These are phyloP conservation scores for Falco punctatus DNA, from an alignment of 2,113 vertebrate species.

Conservation along the genomic window DNA sequence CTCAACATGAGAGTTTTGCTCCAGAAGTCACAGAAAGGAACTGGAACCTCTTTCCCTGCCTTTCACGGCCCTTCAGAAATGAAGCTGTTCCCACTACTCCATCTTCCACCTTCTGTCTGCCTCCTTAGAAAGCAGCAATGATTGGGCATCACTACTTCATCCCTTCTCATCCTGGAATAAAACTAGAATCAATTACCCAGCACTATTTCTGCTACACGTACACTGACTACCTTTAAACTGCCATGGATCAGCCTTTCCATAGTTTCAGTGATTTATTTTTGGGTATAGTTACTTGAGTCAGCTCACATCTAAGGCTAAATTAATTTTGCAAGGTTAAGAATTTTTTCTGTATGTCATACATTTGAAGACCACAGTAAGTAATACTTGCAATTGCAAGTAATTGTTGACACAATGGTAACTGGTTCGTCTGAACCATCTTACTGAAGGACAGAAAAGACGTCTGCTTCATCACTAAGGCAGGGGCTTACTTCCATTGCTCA, in stretches of 20 bases:
- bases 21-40: not conserved
- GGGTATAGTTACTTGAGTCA: not conserved
- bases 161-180: not conserved
- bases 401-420: not conserved
- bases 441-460: not conserved
- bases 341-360: not conserved
- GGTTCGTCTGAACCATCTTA: not conserved
- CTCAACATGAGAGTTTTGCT: not conserved
- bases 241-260: not conserved
- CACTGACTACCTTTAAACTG: not conserved
- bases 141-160: not conserved
- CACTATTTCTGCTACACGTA: not conserved
- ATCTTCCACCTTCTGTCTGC: not conserved
- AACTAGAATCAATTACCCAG: not conserved
- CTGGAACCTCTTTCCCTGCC: not conserved
- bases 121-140: not conserved
- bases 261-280: not conserved
- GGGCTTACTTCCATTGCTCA: not conserved
- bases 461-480: not conserved
- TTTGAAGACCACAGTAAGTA: not conserved
- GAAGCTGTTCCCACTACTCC: not conserved
- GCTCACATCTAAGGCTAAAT: not conserved
- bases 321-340: not conserved
- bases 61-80: not conserved
- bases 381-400: not conserved